A percentile compares a stretch with the other conserved stretches of the same genome.
Conservation (phyloP, 1,140 invertebrate genomes). For the Cyphomyrmex costatus region DNA sequence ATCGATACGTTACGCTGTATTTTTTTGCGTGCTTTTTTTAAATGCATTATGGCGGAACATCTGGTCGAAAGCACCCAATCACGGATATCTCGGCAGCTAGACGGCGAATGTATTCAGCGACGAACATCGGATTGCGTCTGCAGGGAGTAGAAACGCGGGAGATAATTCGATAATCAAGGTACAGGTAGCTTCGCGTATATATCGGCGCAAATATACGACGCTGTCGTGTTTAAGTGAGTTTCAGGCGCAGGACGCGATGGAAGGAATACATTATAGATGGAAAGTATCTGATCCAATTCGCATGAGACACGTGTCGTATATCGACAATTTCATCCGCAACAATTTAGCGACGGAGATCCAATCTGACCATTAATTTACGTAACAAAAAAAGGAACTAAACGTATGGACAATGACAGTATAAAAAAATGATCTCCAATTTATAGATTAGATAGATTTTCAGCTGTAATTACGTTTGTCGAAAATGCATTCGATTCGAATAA, state of each 20-base stretch:
- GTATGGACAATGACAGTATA: not conserved
- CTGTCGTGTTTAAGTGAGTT: conserved; percentile 56
- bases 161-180: conserved; percentile 62
- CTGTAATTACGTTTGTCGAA: not conserved
- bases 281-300: conserved; percentile 50
- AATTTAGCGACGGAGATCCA: conserved; percentile 25
- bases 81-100: conserved; percentile 41
- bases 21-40: conserved; percentile 13
- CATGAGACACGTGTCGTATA: conserved; percentile 27
- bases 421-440: not conserved
- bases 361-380: not conserved
- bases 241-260: conserved; percentile 49
- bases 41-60: not conserved
- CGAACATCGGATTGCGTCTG: conserved; percentile 53
- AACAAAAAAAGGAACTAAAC: not conserved
- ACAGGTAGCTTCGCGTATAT: conserved; percentile 38
- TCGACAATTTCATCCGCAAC: conserved; percentile 9
- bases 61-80: conserved; percentile 50
- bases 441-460: not conserved
- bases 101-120: conserved; percentile 42
- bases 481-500: not conserved
- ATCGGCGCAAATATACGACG: conserved; percentile 50
- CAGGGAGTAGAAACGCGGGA: conserved; percentile 37
- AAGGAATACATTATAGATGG: conserved; percentile 57
- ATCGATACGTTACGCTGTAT: not conserved